phyloP scores from a whole-genome alignment of 2,113 vertebrate genomes.

The Urocolius indicus region DNA sequence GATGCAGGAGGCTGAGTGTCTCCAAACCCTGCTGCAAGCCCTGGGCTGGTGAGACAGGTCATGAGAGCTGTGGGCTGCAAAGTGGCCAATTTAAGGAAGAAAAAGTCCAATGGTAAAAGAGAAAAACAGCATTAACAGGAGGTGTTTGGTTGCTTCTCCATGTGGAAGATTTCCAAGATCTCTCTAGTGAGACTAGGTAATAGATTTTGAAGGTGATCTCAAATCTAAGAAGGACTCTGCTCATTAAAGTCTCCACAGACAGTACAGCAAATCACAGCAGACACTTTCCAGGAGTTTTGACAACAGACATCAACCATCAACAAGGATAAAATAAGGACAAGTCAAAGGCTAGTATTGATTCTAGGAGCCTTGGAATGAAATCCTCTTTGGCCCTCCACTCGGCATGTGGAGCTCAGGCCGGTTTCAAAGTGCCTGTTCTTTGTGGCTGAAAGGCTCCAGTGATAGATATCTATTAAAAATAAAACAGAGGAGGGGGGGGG shows the following conservation, averaged over 20 bases:
- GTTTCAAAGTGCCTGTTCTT: slow-evolving; percentile 3
- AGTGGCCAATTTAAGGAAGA: not conserved
- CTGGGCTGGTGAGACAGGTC: not conserved
- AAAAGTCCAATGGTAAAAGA: not conserved
- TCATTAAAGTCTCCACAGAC: slow-evolving; percentile 58
- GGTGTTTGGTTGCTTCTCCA: not conserved
- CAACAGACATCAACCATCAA: slow-evolving; percentile 68
- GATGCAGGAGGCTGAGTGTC: not conserved
- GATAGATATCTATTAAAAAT: not conserved
- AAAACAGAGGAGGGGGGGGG: fast-evolving
- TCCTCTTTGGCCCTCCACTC: slow-evolving; percentile 46
- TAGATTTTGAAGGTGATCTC: slow-evolving; percentile 70
- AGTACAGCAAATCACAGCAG: slow-evolving; percentile 56
- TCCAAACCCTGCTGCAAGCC: not conserved
- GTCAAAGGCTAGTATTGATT: slow-evolving; percentile 70
- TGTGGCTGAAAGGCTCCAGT: not conserved
- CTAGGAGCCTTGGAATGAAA: slow-evolving; percentile 47
- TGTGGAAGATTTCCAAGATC: slow-evolving; percentile 43
- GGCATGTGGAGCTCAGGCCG: slow-evolving; percentile 10
- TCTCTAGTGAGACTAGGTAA: slow-evolving; percentile 32
- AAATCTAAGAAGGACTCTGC: not conserved
- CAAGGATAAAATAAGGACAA: slow-evolving; percentile 69
- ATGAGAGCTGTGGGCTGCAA: not conserved
- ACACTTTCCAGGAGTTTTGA: slow-evolving; percentile 61
- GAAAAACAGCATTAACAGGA: not conserved